phyloP scores from a whole-genome alignment of 92 coral and sea anemone genomes.

The Montipora capitata region DNA sequence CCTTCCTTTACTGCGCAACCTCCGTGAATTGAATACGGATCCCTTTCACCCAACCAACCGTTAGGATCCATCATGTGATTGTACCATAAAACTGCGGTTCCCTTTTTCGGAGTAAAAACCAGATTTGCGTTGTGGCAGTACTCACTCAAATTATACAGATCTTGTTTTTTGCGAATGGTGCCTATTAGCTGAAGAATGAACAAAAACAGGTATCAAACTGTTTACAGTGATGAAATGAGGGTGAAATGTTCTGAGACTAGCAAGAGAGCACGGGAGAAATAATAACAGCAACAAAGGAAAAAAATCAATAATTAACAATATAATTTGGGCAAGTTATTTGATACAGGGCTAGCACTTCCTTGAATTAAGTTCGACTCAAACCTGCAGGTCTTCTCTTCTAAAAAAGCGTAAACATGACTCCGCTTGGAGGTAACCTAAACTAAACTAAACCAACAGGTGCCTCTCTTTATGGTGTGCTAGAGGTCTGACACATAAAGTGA shows the following conservation, averaged over 20 bases:
- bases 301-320: too few species aligned
- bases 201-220: background rate
- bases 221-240: too few species aligned
- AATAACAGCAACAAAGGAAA: background rate
- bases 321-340: too few species aligned
- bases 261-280: background rate
- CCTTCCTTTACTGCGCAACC: conserved; percentile 62
- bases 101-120: conserved; percentile 50
- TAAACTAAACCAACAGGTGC: too few species aligned
- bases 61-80: conserved; percentile 55
- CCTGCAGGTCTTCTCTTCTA: too few species aligned
- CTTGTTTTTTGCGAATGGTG: conserved; percentile 27
- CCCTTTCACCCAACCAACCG: conserved; percentile 63
- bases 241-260: background rate
- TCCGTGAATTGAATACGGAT: conserved; percentile 62
- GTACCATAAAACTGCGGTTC: conserved; percentile 71
- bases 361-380: too few species aligned
- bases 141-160: conserved; percentile 60
- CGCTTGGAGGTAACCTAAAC: too few species aligned
- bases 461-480: too few species aligned
- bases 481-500: too few species aligned
- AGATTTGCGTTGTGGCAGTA: conserved; percentile 55
- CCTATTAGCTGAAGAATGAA: conserved; percentile 3
- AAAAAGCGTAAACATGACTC: too few species aligned
- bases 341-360: too few species aligned